These are phyloP conservation scores for Mus pahari DNA, from an alignment of 2,113 vertebrate genomes.

Conservation along the genomic window DNA sequence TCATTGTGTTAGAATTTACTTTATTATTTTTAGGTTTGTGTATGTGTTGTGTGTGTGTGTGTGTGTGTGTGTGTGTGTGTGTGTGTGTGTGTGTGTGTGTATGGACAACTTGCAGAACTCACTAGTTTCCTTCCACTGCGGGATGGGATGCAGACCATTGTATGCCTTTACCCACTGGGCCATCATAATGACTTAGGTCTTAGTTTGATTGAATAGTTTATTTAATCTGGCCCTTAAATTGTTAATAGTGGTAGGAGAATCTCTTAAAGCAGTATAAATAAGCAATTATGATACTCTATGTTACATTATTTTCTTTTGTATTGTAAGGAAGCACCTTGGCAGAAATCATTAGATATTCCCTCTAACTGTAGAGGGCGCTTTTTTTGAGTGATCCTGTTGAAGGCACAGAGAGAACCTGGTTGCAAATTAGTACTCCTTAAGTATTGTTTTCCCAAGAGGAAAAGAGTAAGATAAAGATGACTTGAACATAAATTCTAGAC, in stretches of 20 bases:
- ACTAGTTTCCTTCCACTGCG: background rate
- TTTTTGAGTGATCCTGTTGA: background rate
- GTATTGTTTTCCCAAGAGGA: background rate
- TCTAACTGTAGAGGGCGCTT: background rate
- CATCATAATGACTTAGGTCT: background rate
- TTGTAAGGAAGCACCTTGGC: background rate
- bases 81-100: background rate
- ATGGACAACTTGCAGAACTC: background rate
- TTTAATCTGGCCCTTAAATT: constrained; percentile 38
- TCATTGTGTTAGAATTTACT: background rate
- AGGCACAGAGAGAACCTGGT: background rate
- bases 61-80: background rate
- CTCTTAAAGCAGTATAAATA: background rate
- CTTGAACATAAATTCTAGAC: background rate
- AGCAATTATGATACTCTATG: background rate
- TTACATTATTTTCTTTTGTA: background rate
- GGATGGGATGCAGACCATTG: background rate
- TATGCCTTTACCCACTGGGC: background rate
- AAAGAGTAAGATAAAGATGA: background rate
- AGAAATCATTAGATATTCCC: background rate
- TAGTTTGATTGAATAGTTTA: background rate
- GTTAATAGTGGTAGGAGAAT: constrained; percentile 18
- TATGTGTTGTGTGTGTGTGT: background rate
- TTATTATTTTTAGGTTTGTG: background rate
- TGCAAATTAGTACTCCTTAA: background rate